Conservation (phyloP, 2,888 invertebrate species). For the Tetrapedia diversipes region DNA sequence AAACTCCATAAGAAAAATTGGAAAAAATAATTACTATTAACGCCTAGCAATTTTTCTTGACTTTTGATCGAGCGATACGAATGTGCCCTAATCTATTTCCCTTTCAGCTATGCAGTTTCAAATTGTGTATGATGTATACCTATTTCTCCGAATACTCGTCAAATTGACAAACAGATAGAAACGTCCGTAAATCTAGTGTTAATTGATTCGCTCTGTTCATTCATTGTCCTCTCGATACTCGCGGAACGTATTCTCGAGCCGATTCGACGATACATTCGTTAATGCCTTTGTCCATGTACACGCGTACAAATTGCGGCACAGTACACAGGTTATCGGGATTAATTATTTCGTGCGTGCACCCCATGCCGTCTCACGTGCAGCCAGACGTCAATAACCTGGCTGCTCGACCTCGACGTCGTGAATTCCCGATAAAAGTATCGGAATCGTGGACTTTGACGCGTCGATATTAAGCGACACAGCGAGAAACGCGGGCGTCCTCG, state of each 20-base stretch:
- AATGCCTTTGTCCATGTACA: slow-evolving; percentile 21
- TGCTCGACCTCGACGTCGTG: slow-evolving; percentile 22
- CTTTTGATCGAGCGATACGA: no score
- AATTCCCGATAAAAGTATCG: slow-evolving; percentile 47
- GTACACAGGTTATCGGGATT: slow-evolving; percentile 48
- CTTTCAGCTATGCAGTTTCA: no score
- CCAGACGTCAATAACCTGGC: slow-evolving; percentile 62
- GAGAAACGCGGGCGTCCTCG: background rate
- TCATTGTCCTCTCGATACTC: background rate
- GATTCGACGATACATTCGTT: slow-evolving; percentile 33
- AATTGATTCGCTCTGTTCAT: slow-evolving; percentile 23
- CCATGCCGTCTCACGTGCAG: slow-evolving; percentile 36
- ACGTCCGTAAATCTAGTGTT: no score
- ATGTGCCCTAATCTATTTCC: no score
- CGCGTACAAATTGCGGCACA: slow-evolving; percentile 24
- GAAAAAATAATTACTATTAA: no score
- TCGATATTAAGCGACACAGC: background rate
- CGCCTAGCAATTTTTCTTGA: no score
- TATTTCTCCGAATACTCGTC: no score
- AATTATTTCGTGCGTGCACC: slow-evolving; percentile 49
- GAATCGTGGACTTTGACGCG: slow-evolving; percentile 29
- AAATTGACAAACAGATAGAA: no score
- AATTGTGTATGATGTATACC: no score
- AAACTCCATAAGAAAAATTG: no score
- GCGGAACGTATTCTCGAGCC: slow-evolving; percentile 18